These are phyloP conservation scores for Prolemur simus DNA, from an alignment of 2,113 vertebrate species.

Conservation along the genomic window DNA sequence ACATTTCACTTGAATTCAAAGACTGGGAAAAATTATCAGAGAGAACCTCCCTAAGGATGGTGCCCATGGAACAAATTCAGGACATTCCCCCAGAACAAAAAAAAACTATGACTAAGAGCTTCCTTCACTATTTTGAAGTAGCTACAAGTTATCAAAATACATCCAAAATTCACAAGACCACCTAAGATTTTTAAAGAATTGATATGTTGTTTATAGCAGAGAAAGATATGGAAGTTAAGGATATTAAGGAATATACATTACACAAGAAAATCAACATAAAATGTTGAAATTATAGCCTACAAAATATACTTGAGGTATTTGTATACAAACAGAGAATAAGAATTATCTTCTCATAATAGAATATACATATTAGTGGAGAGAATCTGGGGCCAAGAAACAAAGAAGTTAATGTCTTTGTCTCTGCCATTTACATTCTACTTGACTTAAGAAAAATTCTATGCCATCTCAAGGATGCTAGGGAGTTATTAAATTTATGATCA, in stretches of 20 bases:
- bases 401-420: constrained; percentile 3
- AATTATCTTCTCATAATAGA: not conserved
- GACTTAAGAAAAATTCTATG: not conserved
- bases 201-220: not conserved
- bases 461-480: not conserved
- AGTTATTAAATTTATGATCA: not conserved
- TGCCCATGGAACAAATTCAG: not conserved
- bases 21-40: not conserved
- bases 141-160: not conserved
- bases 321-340: not conserved
- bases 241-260: not conserved
- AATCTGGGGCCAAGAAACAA: not conserved
- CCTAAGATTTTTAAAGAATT: not conserved
- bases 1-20: not conserved
- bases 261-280: not conserved
- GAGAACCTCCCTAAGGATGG: not conserved
- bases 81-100: not conserved
- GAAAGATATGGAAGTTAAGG: not conserved
- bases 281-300: not conserved
- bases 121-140: not conserved
- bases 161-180: not conserved
- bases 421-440: not conserved
- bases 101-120: not conserved
- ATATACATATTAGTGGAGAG: not conserved
- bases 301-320: not conserved